Conservation (phyloP, 1,140 invertebrate species). For the Stegodyphus mimosarum region DNA sequence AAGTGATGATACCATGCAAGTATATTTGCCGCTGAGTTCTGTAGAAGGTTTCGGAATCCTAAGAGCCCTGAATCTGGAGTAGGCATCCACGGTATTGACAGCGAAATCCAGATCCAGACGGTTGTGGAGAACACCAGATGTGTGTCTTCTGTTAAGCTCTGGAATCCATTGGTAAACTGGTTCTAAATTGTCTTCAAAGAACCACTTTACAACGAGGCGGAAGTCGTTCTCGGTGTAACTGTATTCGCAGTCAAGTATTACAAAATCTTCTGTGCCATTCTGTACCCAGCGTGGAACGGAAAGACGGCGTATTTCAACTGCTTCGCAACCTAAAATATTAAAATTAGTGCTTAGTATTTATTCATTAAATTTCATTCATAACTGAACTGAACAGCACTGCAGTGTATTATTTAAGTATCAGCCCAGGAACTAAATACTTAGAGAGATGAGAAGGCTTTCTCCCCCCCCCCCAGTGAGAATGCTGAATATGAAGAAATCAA, state of each 20-base stretch:
- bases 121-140: constrained; percentile 74
- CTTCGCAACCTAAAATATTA: background rate
- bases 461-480: too few relatives aligned
- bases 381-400: too few relatives aligned
- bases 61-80: constrained; percentile 80
- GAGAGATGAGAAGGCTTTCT: too few relatives aligned
- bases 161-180: constrained; percentile 85
- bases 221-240: constrained; percentile 71
- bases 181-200: constrained; percentile 75
- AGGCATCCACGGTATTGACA: constrained; percentile 71
- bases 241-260: constrained; percentile 83
- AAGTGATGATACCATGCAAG: constrained; percentile 63
- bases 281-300: constrained; percentile 77
- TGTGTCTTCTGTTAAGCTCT: constrained; percentile 72
- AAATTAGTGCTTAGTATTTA: background rate
- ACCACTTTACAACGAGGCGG: constrained; percentile 82
- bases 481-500: too few relatives aligned
- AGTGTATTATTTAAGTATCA: too few relatives aligned
- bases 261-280: constrained; percentile 74
- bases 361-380: too few relatives aligned
- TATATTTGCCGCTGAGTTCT: constrained; percentile 69
- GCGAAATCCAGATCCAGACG: constrained; percentile 78
- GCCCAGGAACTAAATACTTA: too few relatives aligned
- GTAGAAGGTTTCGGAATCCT: constrained; percentile 78
- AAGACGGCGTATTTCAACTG: constrained; percentile 76